A percentile compares a stretch with the other conserved stretches of the same genome.
Evolutionary conservation across 2,113 vertebrate species (phyloP).

Genomic region (Sitta europaea): DNA sequence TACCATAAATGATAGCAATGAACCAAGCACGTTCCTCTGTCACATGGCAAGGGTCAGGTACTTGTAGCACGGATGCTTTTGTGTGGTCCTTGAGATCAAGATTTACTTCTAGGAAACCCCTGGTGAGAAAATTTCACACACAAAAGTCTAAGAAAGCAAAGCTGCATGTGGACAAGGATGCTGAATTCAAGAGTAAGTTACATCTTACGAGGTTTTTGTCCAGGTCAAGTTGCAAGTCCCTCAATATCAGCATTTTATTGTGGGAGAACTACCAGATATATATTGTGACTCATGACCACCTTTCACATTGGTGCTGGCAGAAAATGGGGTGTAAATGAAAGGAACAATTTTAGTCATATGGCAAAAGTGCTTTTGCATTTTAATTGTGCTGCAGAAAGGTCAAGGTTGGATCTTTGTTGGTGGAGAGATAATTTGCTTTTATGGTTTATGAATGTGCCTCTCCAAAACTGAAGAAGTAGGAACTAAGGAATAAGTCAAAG

Average conservation of each 20-base stretch:
- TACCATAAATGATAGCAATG: background rate
- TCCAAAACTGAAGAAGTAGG: background rate
- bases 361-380: background rate
- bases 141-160: background rate
- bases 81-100: background rate
- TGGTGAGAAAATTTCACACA: fast-evolving
- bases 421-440: background rate
- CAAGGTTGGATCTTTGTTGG: background rate
- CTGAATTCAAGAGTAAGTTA: background rate
- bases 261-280: background rate
- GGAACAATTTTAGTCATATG: background rate
- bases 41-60: background rate
- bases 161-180: background rate
- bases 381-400: background rate
- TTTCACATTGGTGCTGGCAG: background rate
- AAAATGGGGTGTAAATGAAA: background rate
- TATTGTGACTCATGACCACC: background rate
- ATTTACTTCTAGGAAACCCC: background rate
- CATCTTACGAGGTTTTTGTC: background rate
- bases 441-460: background rate
- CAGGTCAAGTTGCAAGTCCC: background rate
- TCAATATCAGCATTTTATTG: constrained; percentile 2
- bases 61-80: background rate
- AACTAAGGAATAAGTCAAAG: background rate
- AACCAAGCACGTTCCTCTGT: background rate